A percentile compares a stretch with the other conserved stretches of the same genome.
phyloP scores from a whole-genome alignment of 2,888 invertebrate genomes.

The Drosophila histrio region DNA sequence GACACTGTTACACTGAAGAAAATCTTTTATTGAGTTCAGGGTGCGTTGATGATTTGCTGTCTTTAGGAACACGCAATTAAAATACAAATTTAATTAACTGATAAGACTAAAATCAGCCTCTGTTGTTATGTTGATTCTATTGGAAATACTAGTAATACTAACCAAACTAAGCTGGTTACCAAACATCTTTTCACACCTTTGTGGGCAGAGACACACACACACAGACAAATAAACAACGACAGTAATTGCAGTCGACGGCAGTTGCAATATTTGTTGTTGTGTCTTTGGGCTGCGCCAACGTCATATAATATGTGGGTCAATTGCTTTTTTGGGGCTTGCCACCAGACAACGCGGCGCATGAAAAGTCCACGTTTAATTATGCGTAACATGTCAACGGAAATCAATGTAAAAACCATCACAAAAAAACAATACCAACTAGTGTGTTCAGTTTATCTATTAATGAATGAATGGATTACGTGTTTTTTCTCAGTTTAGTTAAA shows the following conservation, averaged over 20 bases:
- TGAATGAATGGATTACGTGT: conserved; percentile 7
- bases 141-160: not conserved
- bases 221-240: not conserved
- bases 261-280: conserved; percentile 19
- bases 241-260: conserved; percentile 31
- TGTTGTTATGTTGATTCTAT: conserved; percentile 1
- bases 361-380: conserved; percentile 67
- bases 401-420: conserved; percentile 31
- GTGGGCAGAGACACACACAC: conserved; percentile 38
- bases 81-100: conserved; percentile 60
- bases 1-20: not conserved
- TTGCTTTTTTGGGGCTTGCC: conserved; percentile 60
- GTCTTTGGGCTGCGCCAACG: conserved; percentile 23
- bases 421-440: conserved; percentile 4
- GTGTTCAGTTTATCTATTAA: conserved; percentile 28
- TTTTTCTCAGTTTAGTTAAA: not conserved
- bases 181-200: conserved; percentile 65
- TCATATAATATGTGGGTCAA: conserved; percentile 63
- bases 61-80: conserved; percentile 12
- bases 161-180: conserved; percentile 29
- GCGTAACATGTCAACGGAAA: conserved; percentile 68
- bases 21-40: not conserved
- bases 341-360: conserved; percentile 61
- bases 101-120: conserved; percentile 45
- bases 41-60: not conserved